A percentile compares a stretch with the other conserved stretches of the same genome.
phyloP scores from a whole-genome alignment of 92 coral and sea anemone genomes.

The Plumapathes pennacea region DNA sequence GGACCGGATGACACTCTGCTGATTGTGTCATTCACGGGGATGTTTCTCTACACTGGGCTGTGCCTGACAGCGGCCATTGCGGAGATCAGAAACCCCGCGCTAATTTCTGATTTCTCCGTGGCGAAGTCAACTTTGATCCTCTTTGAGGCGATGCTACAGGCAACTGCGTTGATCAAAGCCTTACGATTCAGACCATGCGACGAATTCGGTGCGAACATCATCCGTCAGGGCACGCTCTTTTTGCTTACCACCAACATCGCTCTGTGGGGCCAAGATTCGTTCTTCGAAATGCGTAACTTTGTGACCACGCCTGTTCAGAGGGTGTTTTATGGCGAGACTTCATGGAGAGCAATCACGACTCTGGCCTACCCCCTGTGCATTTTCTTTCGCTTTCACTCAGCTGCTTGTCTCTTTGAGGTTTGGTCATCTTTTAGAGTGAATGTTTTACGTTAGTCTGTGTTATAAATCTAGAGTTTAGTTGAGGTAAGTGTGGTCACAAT shows the following conservation, averaged over 20 bases:
- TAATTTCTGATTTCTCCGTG: constrained; percentile 79
- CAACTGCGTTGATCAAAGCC: constrained; percentile 88
- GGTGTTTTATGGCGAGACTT: constrained; percentile 87
- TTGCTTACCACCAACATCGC: constrained; percentile 89
- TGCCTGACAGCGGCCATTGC: constrained; percentile 95
- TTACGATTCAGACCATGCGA: constrained; percentile 83
- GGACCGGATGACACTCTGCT: constrained; percentile 88
- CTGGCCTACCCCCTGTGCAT: constrained; percentile 93
- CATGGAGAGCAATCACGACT: constrained; percentile 91
- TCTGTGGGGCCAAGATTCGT: constrained; percentile 93
- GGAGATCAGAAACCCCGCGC: constrained; percentile 67
- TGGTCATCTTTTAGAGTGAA: constrained; percentile 87
- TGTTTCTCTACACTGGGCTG: constrained; percentile 86
- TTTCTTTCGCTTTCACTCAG: constrained; percentile 94
- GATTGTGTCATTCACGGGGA: constrained; percentile 80
- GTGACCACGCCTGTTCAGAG: constrained; percentile 90
- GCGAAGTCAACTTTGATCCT: constrained; percentile 80
- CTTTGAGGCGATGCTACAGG: constrained; percentile 87
- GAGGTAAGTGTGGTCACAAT: too few species aligned
- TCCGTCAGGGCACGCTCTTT: constrained; percentile 92
- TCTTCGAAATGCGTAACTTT: constrained; percentile 88
- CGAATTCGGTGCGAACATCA: constrained; percentile 85
- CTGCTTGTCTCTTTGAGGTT: constrained; percentile 91
- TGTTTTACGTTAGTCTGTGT: constrained; percentile 36
- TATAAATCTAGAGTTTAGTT: too few species aligned